Base-by-base conservation (phyloP, 37 sponge, comb jelly and placozoan genomes). In the Oscarella lobularis region DNA sequence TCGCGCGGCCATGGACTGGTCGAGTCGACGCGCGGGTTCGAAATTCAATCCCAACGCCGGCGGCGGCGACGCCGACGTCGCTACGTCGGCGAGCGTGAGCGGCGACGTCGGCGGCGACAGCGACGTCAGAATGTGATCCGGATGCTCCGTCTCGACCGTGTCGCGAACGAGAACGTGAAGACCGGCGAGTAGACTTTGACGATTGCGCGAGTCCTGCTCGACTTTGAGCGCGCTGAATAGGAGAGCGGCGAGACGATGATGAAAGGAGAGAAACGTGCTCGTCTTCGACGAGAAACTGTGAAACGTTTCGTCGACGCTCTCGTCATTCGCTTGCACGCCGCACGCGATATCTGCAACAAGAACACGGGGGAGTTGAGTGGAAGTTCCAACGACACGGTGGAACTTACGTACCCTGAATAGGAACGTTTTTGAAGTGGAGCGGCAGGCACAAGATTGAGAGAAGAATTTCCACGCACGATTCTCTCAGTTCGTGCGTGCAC, bases 381-480 rank as follows among this genome's bases (percentile, higher is more conserved):
- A n/a, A n/a, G n/a, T n/a, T n/a, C n/a, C n/a, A n/a, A n/a, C n/a
- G n/a, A n/a, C n/a, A n/a, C n/a, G n/a, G n/a, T n/a, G n/a, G n/a
- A n/a, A n/a, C n/a, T n/a, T n/a, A n/a, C n/a, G n/a, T n/a, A 88
- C 89, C 86, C 71, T 85, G 75, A 9, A 92, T 35, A 2, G 80
- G 77, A 30, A 87, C 66, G 38, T 92, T 60, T 66, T 86, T 78
- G 75, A 89, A 92, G 80, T 92, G 94, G 0, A 86, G 85, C 27
- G 94, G 94, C 27, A 92, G 80, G 70, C 80, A 70, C 0, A 86
- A n/a, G 71, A 92, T 83, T 36, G 87, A 92, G 37, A 83, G 76
- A 32, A 88, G 84, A 0, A 92, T 60, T 32, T 85, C 55, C 29
- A 92, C 83, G 38, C 88, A 75, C 38, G 87, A 67, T 30, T 38